A percentile compares a stretch with the other conserved stretches of the same genome.
These are phyloP conservation scores for Bugula neritina DNA, from an alignment of 2,888 invertebrate genomes.

Conservation along the genomic window DNA sequence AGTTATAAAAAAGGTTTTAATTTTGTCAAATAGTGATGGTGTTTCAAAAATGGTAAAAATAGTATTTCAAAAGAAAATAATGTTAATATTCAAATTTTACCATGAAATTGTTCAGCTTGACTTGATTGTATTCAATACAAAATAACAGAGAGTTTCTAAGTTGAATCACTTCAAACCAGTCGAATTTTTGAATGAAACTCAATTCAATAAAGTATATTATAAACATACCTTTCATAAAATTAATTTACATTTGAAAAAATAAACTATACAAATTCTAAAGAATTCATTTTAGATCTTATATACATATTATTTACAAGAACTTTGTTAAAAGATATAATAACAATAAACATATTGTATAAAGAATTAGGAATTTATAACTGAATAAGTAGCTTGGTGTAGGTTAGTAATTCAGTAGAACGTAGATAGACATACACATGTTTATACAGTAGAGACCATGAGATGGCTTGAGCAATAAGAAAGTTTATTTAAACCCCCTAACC, in stretches of 20 bases:
- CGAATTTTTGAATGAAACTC: not conserved
- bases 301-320: no score
- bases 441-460: not conserved
- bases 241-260: not conserved
- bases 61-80: not conserved
- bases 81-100: not conserved
- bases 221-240: not conserved
- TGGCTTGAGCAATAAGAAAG: not conserved
- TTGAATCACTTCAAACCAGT: not conserved
- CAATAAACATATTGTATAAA: no score
- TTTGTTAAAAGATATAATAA: no score
- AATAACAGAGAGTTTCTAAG: not conserved
- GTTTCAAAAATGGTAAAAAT: no score
- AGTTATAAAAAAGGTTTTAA: no score
- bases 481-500: not conserved
- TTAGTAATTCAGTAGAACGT: no score
- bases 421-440: no score
- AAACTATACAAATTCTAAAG: not conserved
- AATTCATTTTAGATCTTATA: not conserved
- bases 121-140: no score
- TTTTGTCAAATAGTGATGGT: no score
- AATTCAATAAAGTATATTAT: not conserved
- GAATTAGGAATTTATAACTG: no score
- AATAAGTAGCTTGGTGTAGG: no score
- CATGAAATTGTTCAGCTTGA: not conserved